These are phyloP conservation scores for Diorhabda sublineata DNA, from an alignment of 1,140 invertebrate species.

Conservation along the genomic window DNA sequence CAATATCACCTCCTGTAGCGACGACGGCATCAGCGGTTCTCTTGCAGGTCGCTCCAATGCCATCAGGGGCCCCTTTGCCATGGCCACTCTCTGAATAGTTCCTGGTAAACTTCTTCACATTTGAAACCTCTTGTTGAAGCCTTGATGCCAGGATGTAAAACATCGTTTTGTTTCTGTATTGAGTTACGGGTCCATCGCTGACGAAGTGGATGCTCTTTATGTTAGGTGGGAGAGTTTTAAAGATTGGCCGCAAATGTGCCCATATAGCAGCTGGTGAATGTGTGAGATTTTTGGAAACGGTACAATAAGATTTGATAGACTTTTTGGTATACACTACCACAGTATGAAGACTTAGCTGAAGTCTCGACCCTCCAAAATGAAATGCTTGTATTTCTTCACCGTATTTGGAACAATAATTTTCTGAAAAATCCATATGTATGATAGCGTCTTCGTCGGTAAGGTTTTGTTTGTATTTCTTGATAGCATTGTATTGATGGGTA, in stretches of 20 bases:
- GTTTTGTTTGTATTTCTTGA: slow-evolving; percentile 16
- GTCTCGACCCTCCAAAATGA: too few species aligned
- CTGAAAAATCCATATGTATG: slow-evolving; percentile 17
- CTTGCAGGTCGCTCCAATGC: slow-evolving; percentile 7
- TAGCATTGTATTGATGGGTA: slow-evolving; percentile 19
- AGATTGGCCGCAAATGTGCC: neutral
- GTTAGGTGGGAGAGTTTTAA: neutral
- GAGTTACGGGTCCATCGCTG: slow-evolving; percentile 26
- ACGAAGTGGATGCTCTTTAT: slow-evolving; percentile 24
- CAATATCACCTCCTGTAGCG: slow-evolving; percentile 7
- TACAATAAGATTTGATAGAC: neutral
- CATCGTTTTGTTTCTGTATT: slow-evolving; percentile 27
- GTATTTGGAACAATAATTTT: slow-evolving; percentile 15
- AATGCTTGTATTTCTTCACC: too few species aligned
- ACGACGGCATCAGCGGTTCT: slow-evolving; percentile 11
- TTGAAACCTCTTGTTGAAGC: slow-evolving; percentile 1
- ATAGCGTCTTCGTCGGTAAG: slow-evolving; percentile 15
- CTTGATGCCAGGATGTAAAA: slow-evolving; percentile 14
- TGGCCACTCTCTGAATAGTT: slow-evolving; percentile 7
- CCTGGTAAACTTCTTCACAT: slow-evolving; percentile 11
- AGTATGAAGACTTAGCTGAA: too few species aligned
- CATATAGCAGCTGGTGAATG: slow-evolving; percentile 3
- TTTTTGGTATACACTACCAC: neutral
- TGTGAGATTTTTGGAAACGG: neutral
- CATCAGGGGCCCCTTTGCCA: slow-evolving; percentile 20